A percentile compares a stretch with the other conserved stretches of the same genome.
Conservation (phyloP, 2,113 vertebrate genomes). For the pig (Sus scrofa) region T2T-Sscrofa CM000812.6:118655501-118656000, state of each 20-base stretch:
- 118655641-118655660: conserved; percentile 77
- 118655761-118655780: conserved; percentile 67
- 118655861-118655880: conserved; percentile 37
- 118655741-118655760: not conserved
- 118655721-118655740: not conserved
- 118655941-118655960: conserved; percentile 12
- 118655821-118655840: conserved; percentile 33
- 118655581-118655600: not conserved
- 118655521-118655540: not conserved
- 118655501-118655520: not conserved
- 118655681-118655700: conserved; percentile 77
- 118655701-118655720: conserved; percentile 63
- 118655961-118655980: not conserved
- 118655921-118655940: conserved; percentile 46
- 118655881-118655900: not conserved
- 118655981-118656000: conserved; percentile 19
- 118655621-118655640: conserved; percentile 78
- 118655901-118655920: not conserved
- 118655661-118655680: conserved; percentile 73
- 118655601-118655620: conserved; percentile 60
- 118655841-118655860: conserved; percentile 30
- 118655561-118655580: conserved; percentile 53
- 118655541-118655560: conserved; percentile 28
- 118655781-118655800: conserved; percentile 72
- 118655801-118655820: conserved; percentile 63